These are phyloP conservation scores for Uloborus diversus DNA, from an alignment of 1,140 invertebrate species.

Conservation along the genomic window DNA sequence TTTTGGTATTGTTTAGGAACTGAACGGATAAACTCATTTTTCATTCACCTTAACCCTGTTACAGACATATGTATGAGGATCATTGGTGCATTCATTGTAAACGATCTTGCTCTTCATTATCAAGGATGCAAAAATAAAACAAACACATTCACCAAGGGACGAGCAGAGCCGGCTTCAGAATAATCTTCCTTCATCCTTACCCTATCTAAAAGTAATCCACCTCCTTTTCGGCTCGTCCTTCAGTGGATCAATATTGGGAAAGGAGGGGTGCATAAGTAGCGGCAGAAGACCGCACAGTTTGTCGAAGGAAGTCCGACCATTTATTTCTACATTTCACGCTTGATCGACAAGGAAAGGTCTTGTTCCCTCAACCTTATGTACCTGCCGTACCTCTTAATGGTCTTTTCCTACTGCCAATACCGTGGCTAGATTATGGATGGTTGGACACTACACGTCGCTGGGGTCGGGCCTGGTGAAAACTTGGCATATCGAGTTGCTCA, in stretches of 20 bases:
- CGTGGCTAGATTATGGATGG: neutral
- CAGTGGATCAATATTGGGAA: slow-evolving; percentile 44
- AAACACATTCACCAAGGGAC: neutral
- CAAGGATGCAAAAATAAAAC: neutral
- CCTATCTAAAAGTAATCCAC: slow-evolving; percentile 18
- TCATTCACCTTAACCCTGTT: too few species aligned
- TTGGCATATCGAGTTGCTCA: slow-evolving; percentile 26
- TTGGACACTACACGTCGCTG: neutral
- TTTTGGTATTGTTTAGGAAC: too few species aligned
- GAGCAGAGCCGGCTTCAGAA: neutral
- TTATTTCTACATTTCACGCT: slow-evolving; percentile 54
- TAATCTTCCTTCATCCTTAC: neutral
- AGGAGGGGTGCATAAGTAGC: slow-evolving; percentile 55
- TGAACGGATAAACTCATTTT: too few species aligned
- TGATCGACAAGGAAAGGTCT: slow-evolving; percentile 22
- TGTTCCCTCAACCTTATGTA: neutral
- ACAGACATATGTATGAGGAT: too few species aligned
- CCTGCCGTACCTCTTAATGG: slow-evolving; percentile 2
- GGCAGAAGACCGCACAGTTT: slow-evolving; percentile 49
- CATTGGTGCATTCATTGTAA: too few species aligned
- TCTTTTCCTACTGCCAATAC: neutral
- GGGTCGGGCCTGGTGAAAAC: slow-evolving; percentile 22
- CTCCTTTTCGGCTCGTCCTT: neutral
- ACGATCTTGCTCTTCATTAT: too few species aligned
- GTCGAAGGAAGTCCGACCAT: slow-evolving; percentile 48